A percentile compares a stretch with the other conserved stretches of the same genome.
These are phyloP conservation scores for Scomberomorus guttatus DNA, from an alignment of 2,797 vertebrate genomes.

Conservation along the genomic window DNA sequence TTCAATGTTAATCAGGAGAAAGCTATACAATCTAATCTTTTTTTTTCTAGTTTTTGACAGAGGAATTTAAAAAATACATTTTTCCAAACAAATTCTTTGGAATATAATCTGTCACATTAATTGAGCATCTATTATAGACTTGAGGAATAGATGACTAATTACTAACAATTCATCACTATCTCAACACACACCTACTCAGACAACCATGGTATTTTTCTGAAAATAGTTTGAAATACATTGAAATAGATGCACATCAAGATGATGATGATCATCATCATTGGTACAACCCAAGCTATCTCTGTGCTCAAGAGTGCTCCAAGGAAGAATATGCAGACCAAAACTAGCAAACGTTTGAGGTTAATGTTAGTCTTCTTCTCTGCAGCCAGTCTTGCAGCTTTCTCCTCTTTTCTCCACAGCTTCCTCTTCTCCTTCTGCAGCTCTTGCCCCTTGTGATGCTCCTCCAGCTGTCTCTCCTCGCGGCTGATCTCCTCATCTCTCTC, in stretches of 20 bases:
- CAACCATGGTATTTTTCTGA: background rate
- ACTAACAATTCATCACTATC: background rate
- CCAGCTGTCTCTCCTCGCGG: conserved; percentile 28
- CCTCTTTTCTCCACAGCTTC: conserved; percentile 67
- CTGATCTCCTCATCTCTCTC: conserved; percentile 52
- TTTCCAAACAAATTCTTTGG: background rate
- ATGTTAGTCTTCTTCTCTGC: conserved; percentile 40
- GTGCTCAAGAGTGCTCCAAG: too few relatives aligned
- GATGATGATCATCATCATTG: accelerated
- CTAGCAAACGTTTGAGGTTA: too few relatives aligned
- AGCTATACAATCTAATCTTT: too few relatives aligned
- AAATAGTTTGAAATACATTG: accelerated
- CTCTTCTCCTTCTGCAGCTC: conserved; percentile 47
- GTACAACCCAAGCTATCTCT: accelerated
- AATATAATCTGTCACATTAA: background rate
- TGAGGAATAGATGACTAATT: background rate
- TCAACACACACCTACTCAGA: background rate
- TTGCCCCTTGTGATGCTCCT: background rate
- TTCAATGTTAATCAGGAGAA: background rate
- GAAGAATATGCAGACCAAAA: too few relatives aligned
- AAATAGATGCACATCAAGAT: background rate
- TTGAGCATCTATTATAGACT: background rate
- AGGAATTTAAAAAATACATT: background rate
- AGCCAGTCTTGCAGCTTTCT: conserved; percentile 42
- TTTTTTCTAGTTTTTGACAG: background rate